Conservation (phyloP, 2,113 vertebrate genomes). For the Hoplias malabaricus region DNA sequence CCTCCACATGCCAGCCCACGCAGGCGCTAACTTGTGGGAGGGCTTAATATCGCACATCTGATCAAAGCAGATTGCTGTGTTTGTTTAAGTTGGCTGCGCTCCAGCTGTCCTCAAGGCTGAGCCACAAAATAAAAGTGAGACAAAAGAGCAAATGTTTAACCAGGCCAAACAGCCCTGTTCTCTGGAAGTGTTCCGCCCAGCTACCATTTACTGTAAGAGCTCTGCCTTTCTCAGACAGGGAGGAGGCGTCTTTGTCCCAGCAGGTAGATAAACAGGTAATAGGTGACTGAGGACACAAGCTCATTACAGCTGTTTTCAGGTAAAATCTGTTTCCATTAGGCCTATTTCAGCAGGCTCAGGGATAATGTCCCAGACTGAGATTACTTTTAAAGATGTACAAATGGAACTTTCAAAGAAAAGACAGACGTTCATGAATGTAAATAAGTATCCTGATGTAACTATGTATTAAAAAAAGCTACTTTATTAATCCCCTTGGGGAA, state of each 20-base stretch:
- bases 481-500: too few species aligned
- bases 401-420: neutral
- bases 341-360: neutral
- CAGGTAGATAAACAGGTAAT: neutral
- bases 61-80: slow-evolving; percentile 44
- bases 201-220: slow-evolving; percentile 48
- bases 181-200: slow-evolving; percentile 14
- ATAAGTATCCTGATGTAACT: too few species aligned
- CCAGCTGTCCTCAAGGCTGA: slow-evolving; percentile 34
- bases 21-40: slow-evolving; percentile 41
- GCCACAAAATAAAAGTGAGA: neutral
- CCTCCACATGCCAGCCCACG: slow-evolving; percentile 1
- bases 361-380: neutral
- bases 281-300: neutral
- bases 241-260: neutral
- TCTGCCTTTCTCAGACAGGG: slow-evolving; percentile 11
- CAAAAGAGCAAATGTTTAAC: slow-evolving; percentile 33
- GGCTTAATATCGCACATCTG: slow-evolving; percentile 38
- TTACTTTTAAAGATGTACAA: neutral
- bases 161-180: slow-evolving; percentile 14
- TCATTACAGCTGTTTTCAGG: neutral
- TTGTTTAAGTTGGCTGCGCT: slow-evolving; percentile 40
- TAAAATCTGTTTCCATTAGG: neutral
- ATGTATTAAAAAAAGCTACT: too few species aligned
- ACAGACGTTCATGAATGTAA: too few species aligned